Conservation (phyloP, 2,888 invertebrate genomes). For the Melieria picta region DNA sequence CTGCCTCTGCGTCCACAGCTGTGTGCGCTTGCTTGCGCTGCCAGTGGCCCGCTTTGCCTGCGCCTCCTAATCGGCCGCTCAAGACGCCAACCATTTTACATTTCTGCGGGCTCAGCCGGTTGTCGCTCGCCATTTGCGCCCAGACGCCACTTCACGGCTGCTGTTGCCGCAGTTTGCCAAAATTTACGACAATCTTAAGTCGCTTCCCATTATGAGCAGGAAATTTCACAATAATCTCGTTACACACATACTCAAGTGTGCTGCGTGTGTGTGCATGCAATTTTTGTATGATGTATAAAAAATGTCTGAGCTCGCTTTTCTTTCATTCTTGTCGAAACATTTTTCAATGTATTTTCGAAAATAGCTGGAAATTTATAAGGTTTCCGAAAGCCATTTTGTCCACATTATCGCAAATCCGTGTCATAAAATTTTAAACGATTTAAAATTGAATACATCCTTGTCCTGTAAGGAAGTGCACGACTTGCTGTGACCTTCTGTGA, state of each 20-base stretch:
- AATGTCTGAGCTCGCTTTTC: background rate
- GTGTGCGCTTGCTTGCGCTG: constrained; percentile 22
- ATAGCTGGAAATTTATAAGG: constrained; percentile 13
- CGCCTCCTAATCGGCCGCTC: too few relatives aligned
- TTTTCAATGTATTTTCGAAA: background rate
- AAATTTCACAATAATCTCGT: constrained; percentile 17
- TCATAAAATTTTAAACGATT: too few relatives aligned
- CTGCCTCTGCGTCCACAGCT: background rate
- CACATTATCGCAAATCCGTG: background rate
- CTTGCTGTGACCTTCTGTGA: too few relatives aligned
- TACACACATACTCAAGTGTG: too few relatives aligned
- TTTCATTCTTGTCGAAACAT: too few relatives aligned
- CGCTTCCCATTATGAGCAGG: constrained; percentile 8
- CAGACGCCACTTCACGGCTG: background rate
- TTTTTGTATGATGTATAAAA: constrained; percentile 20
- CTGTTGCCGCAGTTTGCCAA: background rate
- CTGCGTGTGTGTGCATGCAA: background rate
- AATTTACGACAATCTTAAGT: background rate
- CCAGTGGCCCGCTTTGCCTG: too few relatives aligned
- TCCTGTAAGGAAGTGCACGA: too few relatives aligned
- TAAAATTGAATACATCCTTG: too few relatives aligned
- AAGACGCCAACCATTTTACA: background rate
- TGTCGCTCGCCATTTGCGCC: constrained; percentile 11
- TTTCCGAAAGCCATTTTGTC: background rate
- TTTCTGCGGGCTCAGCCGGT: constrained; percentile 32